Evolutionary conservation across 1,140 invertebrate genomes (phyloP), one percentile per base, ranked within the genome.

Genomic region (Brachionus asplanchnoidis): DNA sequence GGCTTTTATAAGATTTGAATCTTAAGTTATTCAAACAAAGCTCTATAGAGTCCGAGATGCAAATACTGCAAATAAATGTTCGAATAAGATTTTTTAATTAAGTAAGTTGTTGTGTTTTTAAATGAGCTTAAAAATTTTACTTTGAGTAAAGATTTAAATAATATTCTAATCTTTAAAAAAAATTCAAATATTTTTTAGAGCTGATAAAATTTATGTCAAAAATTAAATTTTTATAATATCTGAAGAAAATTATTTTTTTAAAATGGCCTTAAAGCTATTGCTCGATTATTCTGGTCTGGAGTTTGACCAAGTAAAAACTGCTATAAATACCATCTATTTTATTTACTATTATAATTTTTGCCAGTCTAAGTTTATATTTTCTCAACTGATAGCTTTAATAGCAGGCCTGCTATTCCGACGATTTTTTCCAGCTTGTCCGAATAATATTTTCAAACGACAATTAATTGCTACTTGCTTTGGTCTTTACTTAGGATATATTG

Each of bases 361-460:
- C 12, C 14, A 82, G 79, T 68, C 65, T 3, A 65, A 82, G n/a
- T 82, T 82, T 66, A 23, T 82, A 20, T 11, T 82, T 12, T 42
- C 79, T 11, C 79, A 82, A 65, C 6, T 82, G 8, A 82, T 82
- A 17, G 17, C 79, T 20, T 42, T 68, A 20, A 8, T 82, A 17
- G 32, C 23, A 26, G 79, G 79, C 12, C 9, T 82, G 12, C 2
- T 9, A 44, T 82, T 82, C 23, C 50, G 79, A 40, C 65, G 40
- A 2, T 44, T 65, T 28, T 5, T 82, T 23, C 36, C 36, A 26
- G 42, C 73, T 17, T 26, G 11, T 23, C 11, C 79, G 6, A 12
- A 28, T 12, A 68, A 68, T 65, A 7, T n/a, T 36, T 11, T 65
- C 12, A 60, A 68, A 42, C 0, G 79, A 44, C 79, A 82, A 9